These are phyloP conservation scores for Brachionus manjavacas DNA, from an alignment of 1,140 invertebrate genomes.

Conservation along the genomic window DNA sequence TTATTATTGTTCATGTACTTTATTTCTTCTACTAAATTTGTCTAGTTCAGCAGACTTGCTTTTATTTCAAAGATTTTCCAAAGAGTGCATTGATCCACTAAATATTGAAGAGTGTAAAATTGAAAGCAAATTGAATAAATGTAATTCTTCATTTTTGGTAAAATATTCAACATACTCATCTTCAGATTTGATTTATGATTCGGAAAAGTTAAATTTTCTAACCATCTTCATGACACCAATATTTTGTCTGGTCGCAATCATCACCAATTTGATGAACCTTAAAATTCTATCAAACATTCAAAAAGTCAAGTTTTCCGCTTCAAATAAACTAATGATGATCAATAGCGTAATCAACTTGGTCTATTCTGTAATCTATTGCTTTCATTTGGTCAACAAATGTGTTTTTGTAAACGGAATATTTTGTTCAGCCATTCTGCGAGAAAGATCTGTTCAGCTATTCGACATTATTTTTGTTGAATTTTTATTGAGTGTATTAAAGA, in stretches of 20 bases:
- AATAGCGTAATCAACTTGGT: background rate
- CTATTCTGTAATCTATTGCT: background rate
- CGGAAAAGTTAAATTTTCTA: background rate
- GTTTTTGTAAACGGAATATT: background rate
- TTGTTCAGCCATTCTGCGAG: background rate
- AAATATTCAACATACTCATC: too few relatives aligned
- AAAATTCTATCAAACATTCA: background rate
- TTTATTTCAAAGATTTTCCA: too few relatives aligned
- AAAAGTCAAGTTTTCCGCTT: background rate
- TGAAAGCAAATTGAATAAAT: background rate
- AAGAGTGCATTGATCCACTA: too few relatives aligned
- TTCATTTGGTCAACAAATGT: background rate
- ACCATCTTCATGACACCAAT: background rate
- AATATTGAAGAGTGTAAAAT: too few relatives aligned
- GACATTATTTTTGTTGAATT: slow-evolving; percentile 1
- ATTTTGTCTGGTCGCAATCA: background rate
- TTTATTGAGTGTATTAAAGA: background rate
- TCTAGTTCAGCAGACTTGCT: too few relatives aligned
- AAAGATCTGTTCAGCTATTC: background rate
- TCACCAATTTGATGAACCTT: background rate
- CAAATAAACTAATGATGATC: background rate
- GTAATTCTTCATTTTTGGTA: too few relatives aligned
- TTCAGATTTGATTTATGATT: background rate
- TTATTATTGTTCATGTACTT: too few relatives aligned
- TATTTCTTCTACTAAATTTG: too few relatives aligned